Percentiles rank a stretch among this genome's conserved stretches.
Conservation (phyloP, 2,797 vertebrate species). For the Novumbra hubbsi region DNA sequence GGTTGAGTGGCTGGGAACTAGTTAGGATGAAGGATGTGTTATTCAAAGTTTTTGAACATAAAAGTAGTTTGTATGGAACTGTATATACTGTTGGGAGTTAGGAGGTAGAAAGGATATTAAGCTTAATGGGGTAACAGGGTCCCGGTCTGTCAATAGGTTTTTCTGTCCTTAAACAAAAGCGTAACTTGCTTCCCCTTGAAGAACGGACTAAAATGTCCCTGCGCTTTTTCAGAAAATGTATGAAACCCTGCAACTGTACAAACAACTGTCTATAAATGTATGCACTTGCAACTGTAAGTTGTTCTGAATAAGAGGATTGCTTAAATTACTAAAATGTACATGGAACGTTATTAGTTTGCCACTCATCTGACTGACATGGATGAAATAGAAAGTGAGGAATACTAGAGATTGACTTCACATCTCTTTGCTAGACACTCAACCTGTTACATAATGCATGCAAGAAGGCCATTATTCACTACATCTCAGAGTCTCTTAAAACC, state of each 20-base stretch:
- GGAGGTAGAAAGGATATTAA: too few species aligned
- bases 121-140: too few species aligned
- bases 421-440: slow-evolving; percentile 18
- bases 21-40: neutral
- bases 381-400: neutral
- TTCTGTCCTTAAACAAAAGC: too few species aligned
- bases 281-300: too few species aligned
- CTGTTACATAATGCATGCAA: slow-evolving; percentile 22
- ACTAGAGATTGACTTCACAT: slow-evolving; percentile 28
- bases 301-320: neutral
- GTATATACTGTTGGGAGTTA: too few species aligned
- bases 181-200: too few species aligned
- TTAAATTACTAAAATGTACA: neutral
- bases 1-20: neutral
- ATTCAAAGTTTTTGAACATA: neutral
- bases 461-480: slow-evolving; percentile 38
- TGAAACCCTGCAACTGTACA: too few species aligned
- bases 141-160: too few species aligned
- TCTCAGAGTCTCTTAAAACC: slow-evolving; percentile 14
- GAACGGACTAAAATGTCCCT: too few species aligned
- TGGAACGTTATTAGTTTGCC: slow-evolving; percentile 1
- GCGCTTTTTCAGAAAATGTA: too few species aligned
- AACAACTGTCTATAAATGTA: too few species aligned
- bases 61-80: too few species aligned
- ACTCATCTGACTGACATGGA: slow-evolving; percentile 23